Evolutionary conservation across 23 tunicate species (phyloP), one percentile per base, ranked within the genome.

Genomic region (Halocynthia roretzi): DNA sequence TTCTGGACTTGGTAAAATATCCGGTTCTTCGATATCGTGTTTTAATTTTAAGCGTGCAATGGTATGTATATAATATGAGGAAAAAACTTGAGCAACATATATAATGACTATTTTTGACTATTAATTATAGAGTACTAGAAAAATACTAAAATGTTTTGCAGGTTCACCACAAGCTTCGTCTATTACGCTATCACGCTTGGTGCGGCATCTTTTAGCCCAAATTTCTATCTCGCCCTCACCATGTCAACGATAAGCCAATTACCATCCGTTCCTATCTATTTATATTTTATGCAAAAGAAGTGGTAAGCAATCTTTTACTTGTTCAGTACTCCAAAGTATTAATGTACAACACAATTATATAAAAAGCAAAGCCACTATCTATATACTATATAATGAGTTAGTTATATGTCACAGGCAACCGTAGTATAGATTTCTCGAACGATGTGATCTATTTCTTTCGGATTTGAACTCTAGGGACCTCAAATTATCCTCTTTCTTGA

Each of bases 111-210:
- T 56, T 10, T 10, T 10, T 12, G 12, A 10, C 12, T 56, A 12
- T 10, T 14, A 15, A 58, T 15, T 4, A 58, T 58, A 14, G 1
- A 58, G 4, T 58, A 31, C 44, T 31, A 31, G 2, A 58, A 0
- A n/a, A 58, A 58, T 15, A 14, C 17, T 58, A n/a, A 14, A n/a
- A n/a, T 15, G 15, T 58, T 71, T 74, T 54, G 55, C 64, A 54
- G 78, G 78, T 52, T 74, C 56, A 74, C 78, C 8, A 53, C 62
- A 20, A 56, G 78, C 52, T 74, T 74, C 6, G 7, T 74, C 10
- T 74, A n/a, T n/a, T 74, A 74, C 6, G 5, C 64, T 11, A 53
- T 74, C 14, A 74, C 78, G 18, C 62, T 74, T 14, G 78, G 78
- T 0, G 56, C 78, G 8, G 78, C 64, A 10, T 54, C 78, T 18